These are phyloP conservation scores for Oryzias javanicus DNA, from an alignment of 2,113 vertebrate species.

Conservation along the genomic window DNA sequence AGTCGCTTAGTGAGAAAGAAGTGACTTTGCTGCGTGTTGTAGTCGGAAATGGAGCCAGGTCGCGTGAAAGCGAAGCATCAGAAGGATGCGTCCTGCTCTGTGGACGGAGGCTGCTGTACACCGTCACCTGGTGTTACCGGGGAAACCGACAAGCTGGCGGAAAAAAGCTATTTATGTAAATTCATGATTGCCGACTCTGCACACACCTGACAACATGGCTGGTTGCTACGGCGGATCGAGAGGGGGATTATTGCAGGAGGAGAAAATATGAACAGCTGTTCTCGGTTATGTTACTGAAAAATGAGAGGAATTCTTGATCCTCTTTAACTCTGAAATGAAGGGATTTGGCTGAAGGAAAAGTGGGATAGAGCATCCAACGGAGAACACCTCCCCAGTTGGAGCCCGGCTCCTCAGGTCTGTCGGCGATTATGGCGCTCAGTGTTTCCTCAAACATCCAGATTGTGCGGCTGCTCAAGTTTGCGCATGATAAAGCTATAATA, in stretches of 20 bases:
- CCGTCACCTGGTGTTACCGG: constrained; percentile 69
- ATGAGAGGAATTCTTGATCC: constrained; percentile 9
- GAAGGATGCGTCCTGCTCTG: constrained; percentile 24
- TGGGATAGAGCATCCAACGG: constrained; percentile 15
- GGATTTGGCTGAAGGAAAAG: constrained; percentile 27
- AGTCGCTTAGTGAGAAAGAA: neutral
- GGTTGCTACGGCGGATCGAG: constrained; percentile 51
- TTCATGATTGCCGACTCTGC: constrained; percentile 34
- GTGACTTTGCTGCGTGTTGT: no score
- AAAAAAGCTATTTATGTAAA: constrained; percentile 66
- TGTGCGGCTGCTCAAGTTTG: constrained; percentile 25
- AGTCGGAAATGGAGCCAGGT: no score
- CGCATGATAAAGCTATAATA: constrained; percentile 23
- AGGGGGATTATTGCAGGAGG: constrained; percentile 29
- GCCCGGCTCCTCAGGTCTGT: constrained; percentile 21
- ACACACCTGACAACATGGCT: constrained; percentile 57
- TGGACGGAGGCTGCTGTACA: constrained; percentile 59
- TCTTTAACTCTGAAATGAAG: constrained; percentile 12
- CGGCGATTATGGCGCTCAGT: constrained; percentile 16
- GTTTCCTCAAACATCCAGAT: constrained; percentile 32
- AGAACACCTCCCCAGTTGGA: constrained; percentile 6
- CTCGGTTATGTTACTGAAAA: neutral
- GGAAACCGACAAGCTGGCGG: constrained; percentile 62
- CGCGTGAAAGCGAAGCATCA: no score
- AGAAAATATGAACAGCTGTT: constrained; percentile 17